Evolutionary conservation across 2,113 vertebrate species (phyloP).

Genomic region (Todiramphus chloris): DNA sequence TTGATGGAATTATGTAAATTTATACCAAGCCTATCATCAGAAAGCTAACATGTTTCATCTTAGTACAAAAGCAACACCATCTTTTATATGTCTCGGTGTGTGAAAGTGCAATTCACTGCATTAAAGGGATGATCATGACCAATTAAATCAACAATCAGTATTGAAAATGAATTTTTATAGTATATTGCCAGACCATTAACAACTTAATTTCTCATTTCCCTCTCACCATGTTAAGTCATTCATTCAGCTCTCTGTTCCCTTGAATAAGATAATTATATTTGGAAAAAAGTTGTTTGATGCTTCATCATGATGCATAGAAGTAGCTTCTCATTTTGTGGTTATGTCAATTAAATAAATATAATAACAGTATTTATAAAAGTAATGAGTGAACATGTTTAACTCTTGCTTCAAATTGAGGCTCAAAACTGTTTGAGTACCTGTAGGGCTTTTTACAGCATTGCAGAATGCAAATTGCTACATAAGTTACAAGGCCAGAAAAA

Average conservation of each 20-base stretch:
- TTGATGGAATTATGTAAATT: not conserved
- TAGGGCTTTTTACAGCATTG: rapidly evolving
- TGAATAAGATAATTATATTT: not conserved
- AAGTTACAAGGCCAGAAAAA: not conserved
- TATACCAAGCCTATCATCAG: not conserved
- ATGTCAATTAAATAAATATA: not conserved
- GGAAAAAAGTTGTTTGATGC: not conserved
- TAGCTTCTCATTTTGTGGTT: not conserved
- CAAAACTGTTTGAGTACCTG: not conserved
- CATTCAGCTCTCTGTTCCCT: not conserved
- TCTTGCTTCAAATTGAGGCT: not conserved
- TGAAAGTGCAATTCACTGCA: not conserved
- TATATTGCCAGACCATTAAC: not conserved
- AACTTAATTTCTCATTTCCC: not conserved
- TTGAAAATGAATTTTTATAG: not conserved
- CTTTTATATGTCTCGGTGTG: not conserved
- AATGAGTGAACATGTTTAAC: not conserved
- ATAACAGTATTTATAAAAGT: not conserved
- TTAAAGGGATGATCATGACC: not conserved
- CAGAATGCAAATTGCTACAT: not conserved
- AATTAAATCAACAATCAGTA: not conserved
- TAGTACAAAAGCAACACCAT: not conserved
- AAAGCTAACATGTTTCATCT: not conserved
- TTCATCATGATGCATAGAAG: conserved; percentile 3
- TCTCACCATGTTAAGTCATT: not conserved